Evolutionary conservation across 2,113 vertebrate species (phyloP).

Genomic region (Neomonachus schauinslandi): DNA sequence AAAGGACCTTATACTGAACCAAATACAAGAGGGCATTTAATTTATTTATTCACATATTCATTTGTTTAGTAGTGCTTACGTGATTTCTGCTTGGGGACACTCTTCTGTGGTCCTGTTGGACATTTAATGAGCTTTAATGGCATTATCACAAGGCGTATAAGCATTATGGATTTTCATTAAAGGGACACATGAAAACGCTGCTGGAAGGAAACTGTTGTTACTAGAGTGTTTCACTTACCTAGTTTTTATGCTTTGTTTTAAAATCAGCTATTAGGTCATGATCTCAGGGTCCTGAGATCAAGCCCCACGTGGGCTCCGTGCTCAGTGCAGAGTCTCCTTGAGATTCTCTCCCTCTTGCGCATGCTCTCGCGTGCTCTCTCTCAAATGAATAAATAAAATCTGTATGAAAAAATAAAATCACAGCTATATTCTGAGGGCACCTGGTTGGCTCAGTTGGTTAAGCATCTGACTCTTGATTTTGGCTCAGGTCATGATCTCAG

Average conservation of each 20-base stretch:
- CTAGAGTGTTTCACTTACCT: constrained; percentile 29
- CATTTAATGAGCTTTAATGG: not conserved
- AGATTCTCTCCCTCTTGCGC: not conserved
- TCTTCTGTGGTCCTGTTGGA: not conserved
- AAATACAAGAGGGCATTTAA: not conserved
- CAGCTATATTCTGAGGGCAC: not conserved
- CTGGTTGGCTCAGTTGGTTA: not conserved
- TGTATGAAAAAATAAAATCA: not conserved
- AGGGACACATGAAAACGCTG: not conserved
- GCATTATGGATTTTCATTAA: constrained; percentile 38
- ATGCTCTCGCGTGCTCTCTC: not conserved
- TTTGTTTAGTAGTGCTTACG: not conserved
- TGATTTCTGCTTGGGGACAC: not conserved
- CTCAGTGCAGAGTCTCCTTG: no score
- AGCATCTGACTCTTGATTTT: not conserved
- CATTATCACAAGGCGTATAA: not conserved
- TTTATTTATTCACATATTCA: not conserved
- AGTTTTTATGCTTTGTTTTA: constrained; percentile 30
- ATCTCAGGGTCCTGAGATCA: not conserved
- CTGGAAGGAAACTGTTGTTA: constrained; percentile 34
- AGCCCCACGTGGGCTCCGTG: not conserved
- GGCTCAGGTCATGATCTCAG: not conserved
- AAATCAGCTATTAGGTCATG: not conserved
- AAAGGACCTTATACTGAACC: not conserved
- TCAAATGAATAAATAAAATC: not conserved